Base-by-base conservation (phyloP, 2,797 vertebrate genomes). In the Odontamblyopus lacepedii region DNA sequence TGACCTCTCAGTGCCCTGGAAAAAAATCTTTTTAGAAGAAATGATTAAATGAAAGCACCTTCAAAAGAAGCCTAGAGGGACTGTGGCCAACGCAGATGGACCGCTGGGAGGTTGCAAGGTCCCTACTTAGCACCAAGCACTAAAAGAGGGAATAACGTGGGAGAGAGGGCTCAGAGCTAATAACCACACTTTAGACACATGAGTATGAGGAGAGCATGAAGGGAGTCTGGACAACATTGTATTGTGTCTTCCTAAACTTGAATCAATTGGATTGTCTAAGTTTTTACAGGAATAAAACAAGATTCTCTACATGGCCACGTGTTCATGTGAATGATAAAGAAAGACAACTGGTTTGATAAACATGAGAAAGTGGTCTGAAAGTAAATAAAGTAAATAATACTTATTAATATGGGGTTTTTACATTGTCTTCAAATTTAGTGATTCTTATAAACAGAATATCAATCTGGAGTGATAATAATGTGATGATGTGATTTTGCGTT, bases 1-100 rank as follows among this genome's bases (percentile, higher is more conserved):
- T 94, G 93, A 95, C 93, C 94, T 92, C 83, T 72, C 70, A 70
- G 75, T 84, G 85, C 80, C 86, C 91, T 77, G 82, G 83, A 90
- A 91, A 85, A 88, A 88, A 86, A 88, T 69, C 81, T 94, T 93
- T 90, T 93, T 91, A 84, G 91, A 91, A 89, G 90, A 93, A 94
- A 94, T 94, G 90, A 94, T 95, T 93, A 94, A 94, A 94, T 93
- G 93, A 92, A 94, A 93, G 91, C 90, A 92, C 93, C 92, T 93
- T 93, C 91, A 94, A 94, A 93, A 92, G 91, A 78, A 92, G 89
- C 87, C 91, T 83, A 68, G 78, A 83, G 83, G 81, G 84, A 69
- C 84, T 6, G 66, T 75, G 65, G 78, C 78, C 83, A 65, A 88
- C 83, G 86, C 76, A 67, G 83, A 88, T 83, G 86, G 83, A 90